Base-by-base conservation (phyloP, 2,113 vertebrate genomes). In the Dermatemys mawii region DNA sequence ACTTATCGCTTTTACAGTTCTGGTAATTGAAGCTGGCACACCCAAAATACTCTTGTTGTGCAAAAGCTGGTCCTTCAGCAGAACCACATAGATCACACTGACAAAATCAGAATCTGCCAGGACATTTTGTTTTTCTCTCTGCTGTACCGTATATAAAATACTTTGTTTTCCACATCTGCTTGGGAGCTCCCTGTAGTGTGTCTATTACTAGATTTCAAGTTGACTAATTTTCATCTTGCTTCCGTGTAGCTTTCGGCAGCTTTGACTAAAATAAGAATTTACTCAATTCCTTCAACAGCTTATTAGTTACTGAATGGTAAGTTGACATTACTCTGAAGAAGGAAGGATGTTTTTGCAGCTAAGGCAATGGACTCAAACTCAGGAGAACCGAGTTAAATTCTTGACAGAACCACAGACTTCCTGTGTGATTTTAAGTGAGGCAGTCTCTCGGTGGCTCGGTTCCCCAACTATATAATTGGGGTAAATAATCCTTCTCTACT, bases 381-480 rank as follows among this genome's bases (percentile, higher is more conserved):
- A 41, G 24, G 63, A 70, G 63, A 70, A 17, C n/a, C 3, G n/a
- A 38, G 35, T 38, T 70, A n/a, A 10, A 1, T 92, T 83, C 86
- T 94, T 81, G 29, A 67, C 55, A 96, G 81, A 57, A 96, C 90
- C 90, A 91, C 89, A 89, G 95, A 79, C 53, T 38, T 84, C 90
- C 87, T 95, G 94, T 97, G 90, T 93, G 86, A 82, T 63, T 4
- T 0, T 79, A 86, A 93, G 73, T 84, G 82, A 84, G 86, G 83
- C 85, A 76, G 67, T 89, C 93, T 92, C 55, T 86, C 83, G 86
- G 87, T 94, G 90, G 90, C 94, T 97, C 93, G 81, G 91, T 94
- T 95, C 93, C 88, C 89, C 94, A 78, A 84, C 85, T 92, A 80
- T 91, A 94, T 97, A 96, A 91, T 95, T 82, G 87, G 80, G 93